Evolutionary conservation across 2,113 vertebrate species (phyloP).

Genomic region (Phrynosoma platyrhinos): DNA sequence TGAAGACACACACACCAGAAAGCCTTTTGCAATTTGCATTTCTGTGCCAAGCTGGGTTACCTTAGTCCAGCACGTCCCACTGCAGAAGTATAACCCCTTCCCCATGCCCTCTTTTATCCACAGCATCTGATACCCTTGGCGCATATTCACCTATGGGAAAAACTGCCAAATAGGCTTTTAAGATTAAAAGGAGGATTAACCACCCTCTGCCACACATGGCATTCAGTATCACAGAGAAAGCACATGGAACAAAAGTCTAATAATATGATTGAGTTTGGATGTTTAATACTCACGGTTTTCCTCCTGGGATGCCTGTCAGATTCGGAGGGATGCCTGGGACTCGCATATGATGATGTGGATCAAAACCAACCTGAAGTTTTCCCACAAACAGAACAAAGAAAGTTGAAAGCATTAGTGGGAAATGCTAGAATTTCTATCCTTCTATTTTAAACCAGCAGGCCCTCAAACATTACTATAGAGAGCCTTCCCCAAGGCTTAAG

Average conservation of each 20-base stretch:
- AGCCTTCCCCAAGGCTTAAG: not conserved
- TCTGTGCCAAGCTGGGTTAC: conserved; percentile 32
- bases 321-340: conserved; percentile 87
- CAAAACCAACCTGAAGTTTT: conserved; percentile 85
- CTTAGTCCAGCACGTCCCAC: conserved; percentile 41
- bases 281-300: conserved; percentile 86
- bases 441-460: not conserved
- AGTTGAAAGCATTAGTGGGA: conserved; percentile 30
- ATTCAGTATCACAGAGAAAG: conserved; percentile 42
- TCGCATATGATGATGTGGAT: conserved; percentile 89
- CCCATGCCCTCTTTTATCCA: conserved; percentile 34
- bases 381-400: conserved; percentile 66
- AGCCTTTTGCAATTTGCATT: conserved; percentile 48
- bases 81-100: conserved; percentile 26
- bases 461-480: not conserved
- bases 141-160: conserved; percentile 34
- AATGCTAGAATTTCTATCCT: not conserved
- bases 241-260: conserved; percentile 43
- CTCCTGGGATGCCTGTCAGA: conserved; percentile 87
- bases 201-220: conserved; percentile 26
- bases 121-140: not conserved
- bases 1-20: conserved; percentile 44
- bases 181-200: conserved; percentile 37
- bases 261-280: conserved; percentile 56
- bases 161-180: conserved; percentile 45